Evolutionary conservation across 2,888 invertebrate genomes (phyloP), one percentile per base, ranked within the genome.

Genomic region (Cinara cedri): DNA sequence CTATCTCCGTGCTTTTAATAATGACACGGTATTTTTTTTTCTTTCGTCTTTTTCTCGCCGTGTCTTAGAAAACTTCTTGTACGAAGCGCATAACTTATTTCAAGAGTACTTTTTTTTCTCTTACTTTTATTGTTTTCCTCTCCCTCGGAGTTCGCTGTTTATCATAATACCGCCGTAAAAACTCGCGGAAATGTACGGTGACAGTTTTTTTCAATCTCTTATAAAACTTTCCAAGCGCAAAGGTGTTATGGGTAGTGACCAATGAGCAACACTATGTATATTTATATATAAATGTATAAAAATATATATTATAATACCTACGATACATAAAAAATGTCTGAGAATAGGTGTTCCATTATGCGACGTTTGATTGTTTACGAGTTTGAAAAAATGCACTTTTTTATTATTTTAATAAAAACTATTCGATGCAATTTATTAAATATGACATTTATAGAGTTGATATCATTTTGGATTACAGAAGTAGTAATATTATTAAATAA

Each of bases 121-220:
- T 68, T 46, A 21, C 57, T 76, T 76, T 66, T 76, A 76, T 76
- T 68, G 76, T 76, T 76, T 76, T 66, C 46, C 46, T 68, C 46
- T 57, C 57, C 68, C 44, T 55, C 1, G 8, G 42, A 55, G 46
- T 60, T 68, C 46, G 26, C 66, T 68, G 68, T 68, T 76, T 76
- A 76, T 76, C 76, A 76, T 76, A 76, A 76, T 76, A 76, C 57
- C 19, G 21, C 19, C 24, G 55, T 76, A 68, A 76, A 76, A 76
- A 46, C 66, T 10, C 19, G 44, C 57, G 68, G 76, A 68, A 66
- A 66, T 75, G 76, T 76, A 60, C 76, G 24, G 54, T 8, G 76
- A 76, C 76, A 76, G 76, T 76, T 76, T 66, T 76, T 66, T 75
- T 75, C 65, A 65, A 75, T 65, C 54, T 65, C 24, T 66, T 65